Conservation (phyloP, 2,113 vertebrate species). For the Solenodon paradoxus region DNA sequence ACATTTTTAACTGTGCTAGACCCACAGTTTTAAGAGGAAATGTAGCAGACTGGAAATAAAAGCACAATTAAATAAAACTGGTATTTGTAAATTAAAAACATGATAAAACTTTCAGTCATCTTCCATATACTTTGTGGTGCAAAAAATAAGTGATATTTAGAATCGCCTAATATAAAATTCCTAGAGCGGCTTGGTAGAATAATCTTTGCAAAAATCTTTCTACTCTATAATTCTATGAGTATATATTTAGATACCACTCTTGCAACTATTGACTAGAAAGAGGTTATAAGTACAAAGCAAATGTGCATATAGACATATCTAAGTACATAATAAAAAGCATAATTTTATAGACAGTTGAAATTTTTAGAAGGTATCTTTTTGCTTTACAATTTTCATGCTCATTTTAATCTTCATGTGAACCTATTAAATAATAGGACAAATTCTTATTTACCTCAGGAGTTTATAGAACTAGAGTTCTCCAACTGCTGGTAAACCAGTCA, state of each 20-base stretch:
- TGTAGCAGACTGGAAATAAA: constrained; percentile 30
- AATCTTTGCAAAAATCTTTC: not conserved
- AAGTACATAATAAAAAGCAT: not conserved
- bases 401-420: not conserved
- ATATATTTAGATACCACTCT: not conserved
- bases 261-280: not conserved
- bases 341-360: not conserved
- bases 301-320: not conserved
- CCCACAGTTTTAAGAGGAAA: constrained; percentile 44
- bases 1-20: constrained; percentile 37
- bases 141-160: not conserved
- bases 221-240: not conserved
- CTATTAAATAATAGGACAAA: not conserved
- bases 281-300: not conserved
- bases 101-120: not conserved
- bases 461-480: not conserved
- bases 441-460: not conserved
- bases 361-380: not conserved
- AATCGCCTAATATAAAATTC: not conserved
- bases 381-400: not conserved
- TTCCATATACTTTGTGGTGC: not conserved
- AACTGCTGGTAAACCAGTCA: not conserved
- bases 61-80: constrained; percentile 10
- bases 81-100: not conserved
- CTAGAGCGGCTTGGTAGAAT: not conserved